phyloP scores from a whole-genome alignment of 2,888 invertebrate genomes.

The Melolontha melolontha region DNA sequence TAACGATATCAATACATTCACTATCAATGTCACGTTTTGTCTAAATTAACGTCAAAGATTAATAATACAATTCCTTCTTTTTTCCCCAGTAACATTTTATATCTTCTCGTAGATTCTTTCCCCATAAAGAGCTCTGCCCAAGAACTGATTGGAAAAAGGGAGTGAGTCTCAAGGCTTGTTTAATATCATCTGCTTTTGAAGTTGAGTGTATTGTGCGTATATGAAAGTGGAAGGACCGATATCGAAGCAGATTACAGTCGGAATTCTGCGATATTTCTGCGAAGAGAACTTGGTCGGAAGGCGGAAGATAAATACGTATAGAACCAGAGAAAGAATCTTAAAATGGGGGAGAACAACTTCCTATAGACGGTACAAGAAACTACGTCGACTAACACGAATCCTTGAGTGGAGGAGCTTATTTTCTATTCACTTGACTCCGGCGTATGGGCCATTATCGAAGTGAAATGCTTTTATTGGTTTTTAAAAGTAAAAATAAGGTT shows the following conservation, averaged over 20 bases:
- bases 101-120: too few relatives aligned
- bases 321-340: background rate
- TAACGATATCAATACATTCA: too few relatives aligned
- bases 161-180: background rate
- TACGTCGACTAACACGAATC: too few relatives aligned
- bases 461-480: background rate
- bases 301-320: background rate
- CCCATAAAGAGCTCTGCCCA: too few relatives aligned
- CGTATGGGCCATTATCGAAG: background rate
- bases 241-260: background rate
- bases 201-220: background rate
- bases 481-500: too few relatives aligned
- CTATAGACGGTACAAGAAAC: too few relatives aligned
- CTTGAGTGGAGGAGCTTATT: background rate
- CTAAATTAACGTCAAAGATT: too few relatives aligned
- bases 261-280: background rate
- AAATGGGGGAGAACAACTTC: background rate
- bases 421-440: conserved; percentile 10
- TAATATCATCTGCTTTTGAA: conserved; percentile 5
- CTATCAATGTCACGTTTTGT: too few relatives aligned
- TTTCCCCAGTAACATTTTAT: too few relatives aligned
- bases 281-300: background rate
- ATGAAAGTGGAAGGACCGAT: too few relatives aligned
- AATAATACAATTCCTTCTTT: too few relatives aligned
- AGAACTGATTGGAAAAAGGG: too few relatives aligned